phyloP scores from a whole-genome alignment of 2,113 vertebrate species.

The Rhineura floridana region DNA sequence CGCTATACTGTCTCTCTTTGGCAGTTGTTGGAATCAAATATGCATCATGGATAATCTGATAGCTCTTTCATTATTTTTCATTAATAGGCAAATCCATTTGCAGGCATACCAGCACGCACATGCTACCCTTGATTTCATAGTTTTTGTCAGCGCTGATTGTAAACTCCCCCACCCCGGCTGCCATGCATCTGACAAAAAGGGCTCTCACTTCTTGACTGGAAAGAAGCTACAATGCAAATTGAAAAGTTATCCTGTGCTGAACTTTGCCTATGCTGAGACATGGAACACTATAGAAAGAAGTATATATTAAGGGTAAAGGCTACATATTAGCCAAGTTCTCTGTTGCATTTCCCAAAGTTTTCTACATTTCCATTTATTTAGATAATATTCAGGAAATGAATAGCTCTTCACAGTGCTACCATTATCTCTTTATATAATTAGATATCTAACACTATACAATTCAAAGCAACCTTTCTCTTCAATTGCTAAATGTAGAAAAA shows the following conservation, averaged over 20 bases:
- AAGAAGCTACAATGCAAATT: background rate
- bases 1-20: background rate
- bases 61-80: background rate
- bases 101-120: too few species aligned
- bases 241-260: background rate
- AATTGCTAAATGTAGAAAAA: constrained; percentile 19
- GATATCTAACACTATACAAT: background rate
- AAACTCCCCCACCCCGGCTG: too few species aligned
- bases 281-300: background rate
- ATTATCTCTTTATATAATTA: background rate
- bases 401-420: background rate
- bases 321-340: background rate
- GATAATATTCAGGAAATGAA: background rate
- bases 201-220: background rate
- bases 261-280: background rate
- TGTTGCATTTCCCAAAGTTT: background rate
- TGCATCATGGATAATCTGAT: background rate
- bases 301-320: background rate
- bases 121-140: background rate
- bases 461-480: background rate
- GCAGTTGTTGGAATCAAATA: background rate
- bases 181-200: too few species aligned
- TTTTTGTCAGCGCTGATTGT: background rate
- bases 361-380: background rate
- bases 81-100: too few species aligned